Evolutionary conservation across 1,140 invertebrate genomes (phyloP).

Genomic region (Vanessa atalanta): DNA sequence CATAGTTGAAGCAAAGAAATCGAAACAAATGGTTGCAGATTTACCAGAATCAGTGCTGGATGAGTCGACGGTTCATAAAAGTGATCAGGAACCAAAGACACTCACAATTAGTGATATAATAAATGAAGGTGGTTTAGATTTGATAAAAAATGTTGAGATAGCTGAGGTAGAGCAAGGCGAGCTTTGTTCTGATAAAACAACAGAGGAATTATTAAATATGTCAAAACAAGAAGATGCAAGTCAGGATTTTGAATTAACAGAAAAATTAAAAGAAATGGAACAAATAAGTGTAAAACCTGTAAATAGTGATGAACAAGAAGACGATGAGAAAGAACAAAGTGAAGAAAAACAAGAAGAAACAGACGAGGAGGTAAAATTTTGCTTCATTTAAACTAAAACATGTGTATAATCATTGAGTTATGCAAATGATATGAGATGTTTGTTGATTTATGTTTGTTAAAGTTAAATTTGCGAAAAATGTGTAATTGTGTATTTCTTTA

Average conservation of each 20-base stretch:
- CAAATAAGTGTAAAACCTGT: constrained; percentile 78
- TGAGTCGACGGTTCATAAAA: constrained; percentile 38
- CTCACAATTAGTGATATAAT: constrained; percentile 78
- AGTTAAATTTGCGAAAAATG: not conserved
- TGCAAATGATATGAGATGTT: not conserved
- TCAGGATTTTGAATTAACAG: constrained; percentile 79
- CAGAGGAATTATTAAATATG: constrained; percentile 66
- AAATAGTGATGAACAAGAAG: constrained; percentile 52
- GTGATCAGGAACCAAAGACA: constrained; percentile 61
- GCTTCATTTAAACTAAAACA: not conserved
- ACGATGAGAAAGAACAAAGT: constrained; percentile 42
- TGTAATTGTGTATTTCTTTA: constrained; percentile 19
- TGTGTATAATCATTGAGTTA: not conserved
- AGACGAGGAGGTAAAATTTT: constrained; percentile 57
- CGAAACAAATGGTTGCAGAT: constrained; percentile 34
- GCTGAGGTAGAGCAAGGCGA: constrained; percentile 75
- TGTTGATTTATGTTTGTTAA: not conserved
- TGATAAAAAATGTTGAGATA: constrained; percentile 77
- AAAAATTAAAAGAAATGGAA: constrained; percentile 83
- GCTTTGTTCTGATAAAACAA: constrained; percentile 69
- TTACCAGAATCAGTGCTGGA: constrained; percentile 28
- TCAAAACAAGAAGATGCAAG: constrained; percentile 65
- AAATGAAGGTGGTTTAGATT: constrained; percentile 74
- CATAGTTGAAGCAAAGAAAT: constrained; percentile 64
- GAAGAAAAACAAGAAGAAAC: constrained; percentile 49